Evolutionary conservation across 2,888 invertebrate species (phyloP), one percentile per base, ranked within the genome.

Genomic region (Uloborus plumipes): DNA sequence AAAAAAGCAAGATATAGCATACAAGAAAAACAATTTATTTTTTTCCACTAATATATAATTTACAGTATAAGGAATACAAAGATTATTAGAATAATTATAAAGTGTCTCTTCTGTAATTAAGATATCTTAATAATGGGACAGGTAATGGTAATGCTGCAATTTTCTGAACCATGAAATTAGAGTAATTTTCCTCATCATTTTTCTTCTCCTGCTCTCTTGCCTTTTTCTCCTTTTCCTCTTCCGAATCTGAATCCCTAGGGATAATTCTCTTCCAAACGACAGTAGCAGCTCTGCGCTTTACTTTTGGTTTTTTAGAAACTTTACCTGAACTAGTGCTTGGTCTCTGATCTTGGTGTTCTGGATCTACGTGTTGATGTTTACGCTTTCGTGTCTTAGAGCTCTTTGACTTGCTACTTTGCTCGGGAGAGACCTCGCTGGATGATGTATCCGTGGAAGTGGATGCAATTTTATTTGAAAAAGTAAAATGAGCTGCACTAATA

Each of bases 131-230:
- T 87, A 95, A 90, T 78, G 93, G 91, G 73, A 91, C 89, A 49
- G 94, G 94, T 87, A 94, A 90, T 39, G 94, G 94, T 88, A 94
- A 90, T 85, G 91, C 90, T 86, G 91, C 90, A 77, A 93, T 92
- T 87, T 92, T 92, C 53, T 89, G 89, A 71, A 89, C 89, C 91
- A 93, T 91, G 77, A 90, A 89, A 69, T 87, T 87, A 3, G 91
- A 89, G 85, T 91, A 91, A 1, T 90, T 89, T 65, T 85, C 86
- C 22, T 85, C 83, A 69, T 77, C 83, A 22, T 64, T 16, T 9
- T n/a, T 20, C 47, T 81, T 69, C 18, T 84, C 80, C 39, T 83
- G 78, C 3, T 84, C 84, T 20, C 78, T 85, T 49, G 86, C 86
- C 62, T 80, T 77, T 14, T 39, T 81, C 79, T 59, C 75, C 70